phyloP scores from a whole-genome alignment of 1,140 invertebrate genomes.

The Campodea augens region DNA sequence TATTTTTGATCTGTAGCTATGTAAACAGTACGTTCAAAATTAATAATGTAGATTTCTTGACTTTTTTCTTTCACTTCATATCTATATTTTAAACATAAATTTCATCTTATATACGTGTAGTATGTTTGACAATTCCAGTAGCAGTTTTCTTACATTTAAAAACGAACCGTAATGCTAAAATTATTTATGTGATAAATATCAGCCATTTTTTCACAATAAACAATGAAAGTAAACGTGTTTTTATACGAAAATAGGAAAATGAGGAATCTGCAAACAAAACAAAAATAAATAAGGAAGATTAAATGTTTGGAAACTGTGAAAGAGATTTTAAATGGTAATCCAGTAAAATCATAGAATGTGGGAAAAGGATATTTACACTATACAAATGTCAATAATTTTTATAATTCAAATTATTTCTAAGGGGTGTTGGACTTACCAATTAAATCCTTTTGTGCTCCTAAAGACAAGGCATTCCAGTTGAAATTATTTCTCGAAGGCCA shows the following conservation, averaged over 20 bases:
- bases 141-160: neutral
- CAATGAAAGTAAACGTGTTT: too few relatives aligned
- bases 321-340: neutral
- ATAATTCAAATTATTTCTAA: neutral
- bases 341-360: neutral
- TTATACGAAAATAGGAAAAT: too few relatives aligned
- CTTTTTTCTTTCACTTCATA: neutral
- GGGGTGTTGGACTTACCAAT: constrained; percentile 17
- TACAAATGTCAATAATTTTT: neutral
- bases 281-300: neutral
- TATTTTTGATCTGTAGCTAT: neutral
- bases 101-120: too few relatives aligned
- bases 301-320: neutral
- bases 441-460: constrained; percentile 30
- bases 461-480: constrained; percentile 30
- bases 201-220: too few relatives aligned
- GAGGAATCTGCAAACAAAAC: neutral
- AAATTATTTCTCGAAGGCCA: constrained; percentile 29
- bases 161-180: neutral
- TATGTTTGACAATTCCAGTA: too few relatives aligned
- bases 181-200: too few relatives aligned
- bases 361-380: neutral
- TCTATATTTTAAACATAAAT: too few relatives aligned
- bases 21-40: neutral
- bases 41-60: neutral